Evolutionary conservation across 2,797 vertebrate genomes (phyloP).

Genomic region (Rhinoraja longicauda): DNA sequence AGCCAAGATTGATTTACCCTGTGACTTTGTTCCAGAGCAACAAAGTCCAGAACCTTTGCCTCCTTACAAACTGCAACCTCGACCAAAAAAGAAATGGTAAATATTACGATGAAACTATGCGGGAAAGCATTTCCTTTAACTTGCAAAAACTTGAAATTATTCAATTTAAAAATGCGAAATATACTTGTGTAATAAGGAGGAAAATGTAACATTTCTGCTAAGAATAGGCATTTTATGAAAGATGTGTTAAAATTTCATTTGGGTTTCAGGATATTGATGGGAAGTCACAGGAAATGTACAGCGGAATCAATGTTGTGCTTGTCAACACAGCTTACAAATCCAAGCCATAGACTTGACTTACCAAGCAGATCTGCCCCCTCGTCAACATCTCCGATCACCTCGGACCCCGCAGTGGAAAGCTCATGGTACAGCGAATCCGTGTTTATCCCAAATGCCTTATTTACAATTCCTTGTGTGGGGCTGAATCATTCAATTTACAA

Average conservation of each 20-base stretch:
- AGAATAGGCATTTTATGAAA: background rate
- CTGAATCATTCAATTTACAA: conserved; percentile 53
- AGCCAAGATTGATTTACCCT: background rate
- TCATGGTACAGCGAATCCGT: conserved; percentile 96
- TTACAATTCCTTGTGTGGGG: conserved; percentile 94
- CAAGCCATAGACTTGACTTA: conserved; percentile 51
- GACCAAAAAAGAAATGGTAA: background rate
- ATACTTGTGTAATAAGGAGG: background rate
- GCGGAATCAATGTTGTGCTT: background rate
- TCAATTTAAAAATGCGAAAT: background rate
- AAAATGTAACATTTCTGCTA: background rate
- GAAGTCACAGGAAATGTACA: background rate
- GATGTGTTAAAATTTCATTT: background rate
- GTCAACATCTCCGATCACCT: conserved; percentile 94
- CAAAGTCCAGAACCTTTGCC: background rate
- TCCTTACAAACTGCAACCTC: background rate
- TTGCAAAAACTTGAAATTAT: background rate
- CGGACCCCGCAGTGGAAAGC: conserved; percentile 89
- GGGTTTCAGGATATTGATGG: background rate
- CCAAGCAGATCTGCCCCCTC: conserved; percentile 94
- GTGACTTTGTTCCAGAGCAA: background rate
- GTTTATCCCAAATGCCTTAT: conserved; percentile 98
- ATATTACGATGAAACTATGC: background rate
- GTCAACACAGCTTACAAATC: background rate
- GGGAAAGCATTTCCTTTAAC: background rate